Conservation (phyloP, 2,888 invertebrate genomes). For the Ochlodes sylvanus region DNA sequence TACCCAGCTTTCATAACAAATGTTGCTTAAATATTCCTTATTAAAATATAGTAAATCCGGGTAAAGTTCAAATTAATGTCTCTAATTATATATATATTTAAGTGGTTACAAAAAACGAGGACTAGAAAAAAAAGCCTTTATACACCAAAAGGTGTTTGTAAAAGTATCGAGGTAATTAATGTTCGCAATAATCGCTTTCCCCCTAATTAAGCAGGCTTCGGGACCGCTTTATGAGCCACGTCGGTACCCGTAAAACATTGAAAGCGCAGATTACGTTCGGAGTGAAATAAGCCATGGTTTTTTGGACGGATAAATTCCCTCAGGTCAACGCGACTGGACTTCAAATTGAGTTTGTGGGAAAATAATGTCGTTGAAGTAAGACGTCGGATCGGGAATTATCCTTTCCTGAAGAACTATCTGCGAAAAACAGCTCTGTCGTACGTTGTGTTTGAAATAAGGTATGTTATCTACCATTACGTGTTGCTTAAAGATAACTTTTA, state of each 20-base stretch:
- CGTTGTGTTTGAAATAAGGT: too few relatives aligned
- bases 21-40: too few relatives aligned
- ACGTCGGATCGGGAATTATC: too few relatives aligned
- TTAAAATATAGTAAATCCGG: too few relatives aligned
- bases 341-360: background rate
- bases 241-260: slow-evolving; percentile 18
- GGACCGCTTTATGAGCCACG: slow-evolving; percentile 32
- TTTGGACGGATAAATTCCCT: slow-evolving; percentile 9
- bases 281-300: slow-evolving; percentile 13
- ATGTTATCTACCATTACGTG: too few relatives aligned
- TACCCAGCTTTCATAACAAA: too few relatives aligned
- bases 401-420: too few relatives aligned
- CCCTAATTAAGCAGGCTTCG: slow-evolving; percentile 33
- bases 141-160: slow-evolving; percentile 13
- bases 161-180: slow-evolving; percentile 25
- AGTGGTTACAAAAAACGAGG: background rate
- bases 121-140: background rate
- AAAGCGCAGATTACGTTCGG: background rate
- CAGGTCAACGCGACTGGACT: background rate
- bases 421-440: too few relatives aligned
- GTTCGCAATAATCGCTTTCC: slow-evolving; percentile 30
- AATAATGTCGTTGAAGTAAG: background rate
- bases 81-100: too few relatives aligned
- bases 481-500: too few relatives aligned
- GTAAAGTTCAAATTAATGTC: too few relatives aligned